Percentiles rank a stretch among this genome's conserved stretches.
These are phyloP conservation scores for Hermaeophaga mercurialis DNA, from an alignment of 2,888 invertebrate species.

Conservation along the genomic window DNA sequence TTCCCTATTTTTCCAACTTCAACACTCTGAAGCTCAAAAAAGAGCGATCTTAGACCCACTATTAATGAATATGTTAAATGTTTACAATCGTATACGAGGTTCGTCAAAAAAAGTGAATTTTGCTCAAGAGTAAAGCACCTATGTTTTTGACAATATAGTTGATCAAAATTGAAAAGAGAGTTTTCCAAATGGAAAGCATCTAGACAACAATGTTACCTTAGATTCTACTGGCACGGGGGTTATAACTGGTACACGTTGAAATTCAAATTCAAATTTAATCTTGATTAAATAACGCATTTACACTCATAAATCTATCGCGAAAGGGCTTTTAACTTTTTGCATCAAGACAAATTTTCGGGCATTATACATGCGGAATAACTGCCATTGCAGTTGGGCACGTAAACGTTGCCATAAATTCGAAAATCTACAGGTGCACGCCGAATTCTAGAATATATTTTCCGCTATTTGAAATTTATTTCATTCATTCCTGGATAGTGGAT, in stretches of 20 bases:
- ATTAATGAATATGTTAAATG: too few species aligned
- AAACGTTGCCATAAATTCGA: slow-evolving; percentile 26
- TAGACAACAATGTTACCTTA: too few species aligned
- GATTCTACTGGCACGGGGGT: background rate
- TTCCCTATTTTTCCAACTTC: too few species aligned
- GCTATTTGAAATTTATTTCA: slow-evolving; percentile 17
- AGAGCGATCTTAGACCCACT: too few species aligned
- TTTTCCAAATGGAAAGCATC: too few species aligned
- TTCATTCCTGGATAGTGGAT: background rate
- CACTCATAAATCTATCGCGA: slow-evolving; percentile 30
- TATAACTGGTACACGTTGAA: slow-evolving; percentile 17
- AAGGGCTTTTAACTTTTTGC: slow-evolving; percentile 31
- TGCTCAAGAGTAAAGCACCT: too few species aligned
- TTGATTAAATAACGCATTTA: slow-evolving; percentile 33
- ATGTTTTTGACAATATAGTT: too few species aligned
- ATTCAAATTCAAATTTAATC: slow-evolving; percentile 33
- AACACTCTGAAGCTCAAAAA: too few species aligned
- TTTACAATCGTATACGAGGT: too few species aligned
- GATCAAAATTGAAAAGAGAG: too few species aligned
- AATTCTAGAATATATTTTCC: slow-evolving; percentile 8
- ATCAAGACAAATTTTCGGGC: slow-evolving; percentile 33
- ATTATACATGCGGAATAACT: slow-evolving; percentile 31
- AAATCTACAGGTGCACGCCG: slow-evolving; percentile 15
- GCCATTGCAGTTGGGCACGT: slow-evolving; percentile 29
- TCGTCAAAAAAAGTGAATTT: too few species aligned